These are phyloP conservation scores for Bilobella aurantiaca DNA, from an alignment of 1,140 invertebrate species.

Conservation along the genomic window DNA sequence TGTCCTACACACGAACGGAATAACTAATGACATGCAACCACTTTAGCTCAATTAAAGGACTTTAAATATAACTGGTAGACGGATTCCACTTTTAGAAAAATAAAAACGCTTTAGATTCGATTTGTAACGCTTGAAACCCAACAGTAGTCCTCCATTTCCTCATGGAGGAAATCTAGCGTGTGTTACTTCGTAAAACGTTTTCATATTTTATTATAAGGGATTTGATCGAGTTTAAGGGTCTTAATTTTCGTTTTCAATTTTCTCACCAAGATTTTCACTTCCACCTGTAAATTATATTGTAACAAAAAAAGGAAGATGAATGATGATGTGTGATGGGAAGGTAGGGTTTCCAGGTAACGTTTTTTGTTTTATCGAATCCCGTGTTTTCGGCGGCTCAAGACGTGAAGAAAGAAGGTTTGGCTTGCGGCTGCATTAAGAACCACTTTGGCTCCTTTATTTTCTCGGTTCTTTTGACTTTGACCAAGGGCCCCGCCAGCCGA, in stretches of 20 bases:
- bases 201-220: too few relatives aligned
- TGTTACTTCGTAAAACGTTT: background rate
- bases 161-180: background rate
- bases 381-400: background rate
- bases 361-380: background rate
- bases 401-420: background rate
- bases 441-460: background rate
- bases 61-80: too few relatives aligned
- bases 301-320: background rate
- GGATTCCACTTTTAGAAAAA: too few relatives aligned
- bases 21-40: conserved; percentile 6
- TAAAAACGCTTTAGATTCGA: too few relatives aligned
- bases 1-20: background rate
- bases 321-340: conserved; percentile 1
- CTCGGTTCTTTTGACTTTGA: conserved; percentile 5
- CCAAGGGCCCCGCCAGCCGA: background rate
- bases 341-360: background rate
- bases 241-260: too few relatives aligned
- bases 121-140: too few relatives aligned
- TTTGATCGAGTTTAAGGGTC: too few relatives aligned
- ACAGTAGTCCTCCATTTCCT: too few relatives aligned
- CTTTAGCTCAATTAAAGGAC: background rate
- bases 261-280: too few relatives aligned
- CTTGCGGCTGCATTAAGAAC: conserved; percentile 1
- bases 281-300: too few relatives aligned